phyloP scores from a whole-genome alignment of 2,888 invertebrate genomes.

The Cataglyphis rosenhaueri region DNA sequence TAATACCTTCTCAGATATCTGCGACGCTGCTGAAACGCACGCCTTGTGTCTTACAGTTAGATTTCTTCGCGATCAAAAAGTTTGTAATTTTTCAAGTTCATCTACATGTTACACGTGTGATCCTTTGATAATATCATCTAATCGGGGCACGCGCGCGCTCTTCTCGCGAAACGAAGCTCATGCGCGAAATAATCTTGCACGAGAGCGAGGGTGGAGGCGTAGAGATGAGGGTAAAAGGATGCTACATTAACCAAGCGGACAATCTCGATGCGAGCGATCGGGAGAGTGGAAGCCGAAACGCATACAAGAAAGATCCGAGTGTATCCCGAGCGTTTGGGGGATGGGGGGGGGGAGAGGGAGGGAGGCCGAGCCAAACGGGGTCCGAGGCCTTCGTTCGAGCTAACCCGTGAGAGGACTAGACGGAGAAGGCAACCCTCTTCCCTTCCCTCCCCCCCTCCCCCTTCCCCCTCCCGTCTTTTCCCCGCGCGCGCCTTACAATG shows the following conservation, averaged over 20 bases:
- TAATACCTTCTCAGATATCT: slow-evolving; percentile 14
- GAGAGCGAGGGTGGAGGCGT: background rate
- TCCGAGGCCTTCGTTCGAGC: slow-evolving; percentile 84
- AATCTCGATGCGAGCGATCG: slow-evolving; percentile 47
- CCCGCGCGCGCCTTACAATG: slow-evolving; percentile 81
- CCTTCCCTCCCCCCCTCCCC: background rate
- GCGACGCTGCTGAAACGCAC: background rate
- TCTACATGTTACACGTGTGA: background rate
- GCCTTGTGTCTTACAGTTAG: background rate
- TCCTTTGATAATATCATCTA: background rate
- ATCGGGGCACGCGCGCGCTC: background rate
- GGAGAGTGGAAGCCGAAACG: slow-evolving; percentile 61
- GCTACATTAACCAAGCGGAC: slow-evolving; percentile 55
- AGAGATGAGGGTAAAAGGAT: slow-evolving; percentile 58
- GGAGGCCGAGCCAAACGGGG: slow-evolving; percentile 74
- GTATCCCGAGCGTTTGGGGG: slow-evolving; percentile 74
- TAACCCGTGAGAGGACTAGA: slow-evolving; percentile 53
- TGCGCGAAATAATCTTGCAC: slow-evolving; percentile 20
- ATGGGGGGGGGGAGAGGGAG: slow-evolving; percentile 76
- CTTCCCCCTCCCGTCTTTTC: too few species aligned
- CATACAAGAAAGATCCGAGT: slow-evolving; percentile 70
- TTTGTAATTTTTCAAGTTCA: background rate
- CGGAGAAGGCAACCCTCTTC: slow-evolving; percentile 79
- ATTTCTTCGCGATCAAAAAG: background rate
- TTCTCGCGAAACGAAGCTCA: background rate